Percentiles rank a stretch among this genome's conserved stretches.
Conservation (phyloP, 2,888 invertebrate species). For the Scaptomyza flava region DNA sequence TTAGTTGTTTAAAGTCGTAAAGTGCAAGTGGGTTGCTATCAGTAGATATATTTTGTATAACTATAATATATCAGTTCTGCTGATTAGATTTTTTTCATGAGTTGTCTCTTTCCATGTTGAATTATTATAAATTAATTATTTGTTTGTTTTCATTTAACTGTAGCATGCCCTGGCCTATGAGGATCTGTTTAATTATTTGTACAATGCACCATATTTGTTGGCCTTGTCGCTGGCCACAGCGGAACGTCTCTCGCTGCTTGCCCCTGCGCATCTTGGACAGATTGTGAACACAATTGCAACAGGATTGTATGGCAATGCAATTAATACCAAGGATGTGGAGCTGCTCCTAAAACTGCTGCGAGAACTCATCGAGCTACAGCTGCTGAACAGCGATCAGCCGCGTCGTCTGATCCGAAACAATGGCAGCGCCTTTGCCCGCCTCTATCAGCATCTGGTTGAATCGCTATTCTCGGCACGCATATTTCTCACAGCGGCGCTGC, state of each 20-base stretch:
- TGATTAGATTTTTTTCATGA: too few species aligned
- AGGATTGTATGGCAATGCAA: constrained; percentile 90
- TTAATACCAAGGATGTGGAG: constrained; percentile 90
- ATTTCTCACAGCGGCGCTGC: constrained; percentile 96
- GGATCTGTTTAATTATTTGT: constrained; percentile 88
- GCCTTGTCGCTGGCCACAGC: constrained; percentile 89
- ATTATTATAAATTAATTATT: neutral
- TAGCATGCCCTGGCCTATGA: constrained; percentile 88
- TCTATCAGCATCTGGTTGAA: constrained; percentile 95
- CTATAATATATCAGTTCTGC: too few species aligned
- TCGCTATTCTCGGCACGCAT: constrained; percentile 95
- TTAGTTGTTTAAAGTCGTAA: constrained; percentile 23
- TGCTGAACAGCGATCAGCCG: constrained; percentile 89
- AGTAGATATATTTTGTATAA: neutral
- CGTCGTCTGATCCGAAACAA: constrained; percentile 91
- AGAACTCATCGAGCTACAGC: constrained; percentile 89
- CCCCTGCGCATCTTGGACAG: constrained; percentile 80
- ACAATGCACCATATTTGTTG: constrained; percentile 89
- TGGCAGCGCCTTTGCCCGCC: constrained; percentile 93
- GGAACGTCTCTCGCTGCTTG: constrained; percentile 86
- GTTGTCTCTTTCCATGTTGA: too few species aligned
- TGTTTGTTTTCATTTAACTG: constrained; percentile 18
- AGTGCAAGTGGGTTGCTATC: constrained; percentile 5
- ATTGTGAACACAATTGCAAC: constrained; percentile 85
- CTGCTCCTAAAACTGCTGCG: constrained; percentile 88